Evolutionary conservation across 2,888 invertebrate species (phyloP).

Genomic region (Pyrochroa serraticornis): DNA sequence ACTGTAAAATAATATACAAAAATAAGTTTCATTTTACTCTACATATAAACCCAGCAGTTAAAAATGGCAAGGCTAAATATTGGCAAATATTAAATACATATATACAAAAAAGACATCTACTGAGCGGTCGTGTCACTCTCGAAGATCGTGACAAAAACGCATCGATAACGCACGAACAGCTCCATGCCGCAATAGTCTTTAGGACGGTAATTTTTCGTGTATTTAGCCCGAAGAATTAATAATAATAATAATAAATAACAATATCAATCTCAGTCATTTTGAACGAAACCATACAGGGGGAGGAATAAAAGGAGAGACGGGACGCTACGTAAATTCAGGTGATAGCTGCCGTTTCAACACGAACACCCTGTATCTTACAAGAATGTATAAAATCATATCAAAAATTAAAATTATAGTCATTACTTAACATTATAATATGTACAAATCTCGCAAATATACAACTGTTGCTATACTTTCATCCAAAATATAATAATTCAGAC

Average conservation of each 20-base stretch:
- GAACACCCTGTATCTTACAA: constrained; percentile 49
- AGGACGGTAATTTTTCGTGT: constrained; percentile 42
- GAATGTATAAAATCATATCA: constrained; percentile 49
- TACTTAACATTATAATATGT: constrained; percentile 44
- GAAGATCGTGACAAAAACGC: too few relatives aligned
- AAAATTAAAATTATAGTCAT: constrained; percentile 45
- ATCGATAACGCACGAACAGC: not conserved
- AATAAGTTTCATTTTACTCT: constrained; percentile 36
- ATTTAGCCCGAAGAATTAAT: constrained; percentile 36
- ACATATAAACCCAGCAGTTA: constrained; percentile 27
- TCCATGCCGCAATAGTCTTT: constrained; percentile 10
- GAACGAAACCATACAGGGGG: constrained; percentile 43
- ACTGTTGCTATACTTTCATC: constrained; percentile 19
- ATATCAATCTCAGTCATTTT: constrained; percentile 41
- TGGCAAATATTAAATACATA: constrained; percentile 49
- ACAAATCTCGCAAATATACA: constrained; percentile 32
- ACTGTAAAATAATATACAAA: constrained; percentile 50
- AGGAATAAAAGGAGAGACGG: constrained; percentile 1
- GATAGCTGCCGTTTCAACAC: constrained; percentile 42
- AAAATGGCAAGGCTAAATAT: constrained; percentile 47
- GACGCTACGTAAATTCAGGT: constrained; percentile 14
- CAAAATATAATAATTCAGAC: constrained; percentile 27
- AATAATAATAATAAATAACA: constrained; percentile 33
- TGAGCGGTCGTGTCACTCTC: constrained; percentile 7
- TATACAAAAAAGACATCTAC: constrained; percentile 50